Base-by-base conservation (phyloP, 2,888 invertebrate genomes). In the Lycaena phlaeas region DNA sequence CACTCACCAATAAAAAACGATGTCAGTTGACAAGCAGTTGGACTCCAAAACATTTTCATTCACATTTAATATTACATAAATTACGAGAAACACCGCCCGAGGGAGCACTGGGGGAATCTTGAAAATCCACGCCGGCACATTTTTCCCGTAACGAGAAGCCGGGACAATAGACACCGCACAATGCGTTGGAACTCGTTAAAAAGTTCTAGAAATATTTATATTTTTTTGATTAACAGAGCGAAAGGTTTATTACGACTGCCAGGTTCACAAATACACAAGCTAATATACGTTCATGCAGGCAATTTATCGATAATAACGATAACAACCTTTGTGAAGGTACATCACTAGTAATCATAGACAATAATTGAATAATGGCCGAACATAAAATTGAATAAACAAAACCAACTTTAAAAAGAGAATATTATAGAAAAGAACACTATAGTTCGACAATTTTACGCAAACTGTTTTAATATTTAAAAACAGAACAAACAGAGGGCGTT, bases 1-100 rank as follows among this genome's bases (percentile, higher is more conserved):
- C n/a, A 59, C 77, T 76, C 45, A 77, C 78, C 76, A 49, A 79
- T 64, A 50, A 73, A 69, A 50, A 78, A 65, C 3, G 73, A 66
- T 42, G 69, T 57, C 15, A 77, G 36, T 40, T 64, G 64, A 50
- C 78, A 77, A 10, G 52, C 22, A 18, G 63, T 48, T 14, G 57
- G 45, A 52, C 52, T 59, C 43, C 51, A 41, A 45, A 61, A 51
- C 75, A 77, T 73, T 51, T 61, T 70, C 26, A 25, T 29, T 7
- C 28, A 42, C 44, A 44, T 46, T 26, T 44, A 41, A 43, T 47
- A 42, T 48, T 38, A 44, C 52, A 48, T 43, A 52, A 52, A 57
- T 53, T 48, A 48, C n/a, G 46, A 50, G 37, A 44, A 42, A 22
- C 5, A 22, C 44, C 43, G 39, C 46, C 47, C 43, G 44, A 56